Percentiles rank a stretch among this genome's conserved stretches.
These are phyloP conservation scores for Lepus townsendii DNA, from an alignment of 2,797 vertebrate species.

Conservation along the genomic window DNA sequence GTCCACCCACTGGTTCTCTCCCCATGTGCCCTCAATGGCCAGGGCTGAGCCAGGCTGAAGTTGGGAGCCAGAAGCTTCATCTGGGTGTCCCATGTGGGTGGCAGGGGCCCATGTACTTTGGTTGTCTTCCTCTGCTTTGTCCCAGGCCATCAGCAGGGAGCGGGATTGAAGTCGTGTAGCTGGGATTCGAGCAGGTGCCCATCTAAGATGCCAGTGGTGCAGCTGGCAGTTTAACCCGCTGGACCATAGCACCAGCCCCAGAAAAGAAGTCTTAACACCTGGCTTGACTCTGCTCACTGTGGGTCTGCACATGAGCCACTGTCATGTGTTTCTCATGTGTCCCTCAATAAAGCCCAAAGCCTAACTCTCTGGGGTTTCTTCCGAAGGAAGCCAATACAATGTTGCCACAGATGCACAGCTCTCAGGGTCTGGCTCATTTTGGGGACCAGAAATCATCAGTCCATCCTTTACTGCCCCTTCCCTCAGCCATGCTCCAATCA, in stretches of 20 bases:
- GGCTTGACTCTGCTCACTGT: rapidly evolving
- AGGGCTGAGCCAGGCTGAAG: too few species aligned
- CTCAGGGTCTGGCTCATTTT: background rate
- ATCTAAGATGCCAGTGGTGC: too few species aligned
- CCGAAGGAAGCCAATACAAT: background rate
- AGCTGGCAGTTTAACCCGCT: too few species aligned
- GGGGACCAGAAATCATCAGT: background rate
- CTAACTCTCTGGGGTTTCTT: background rate
- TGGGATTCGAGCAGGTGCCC: too few species aligned
- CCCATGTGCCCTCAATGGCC: too few species aligned
- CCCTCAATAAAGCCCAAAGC: background rate
- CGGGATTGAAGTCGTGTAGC: too few species aligned
- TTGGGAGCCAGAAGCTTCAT: too few species aligned
- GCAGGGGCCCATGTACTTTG: too few species aligned
- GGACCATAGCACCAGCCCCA: too few species aligned
- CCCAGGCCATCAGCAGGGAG: too few species aligned
- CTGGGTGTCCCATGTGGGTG: too few species aligned
- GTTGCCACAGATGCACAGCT: background rate
- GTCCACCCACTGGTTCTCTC: background rate
- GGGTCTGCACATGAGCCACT: background rate
- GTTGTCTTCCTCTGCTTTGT: too few species aligned
- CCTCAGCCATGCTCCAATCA: background rate
- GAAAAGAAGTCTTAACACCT: background rate
- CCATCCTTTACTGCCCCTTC: background rate
- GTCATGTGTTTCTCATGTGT: background rate